Evolutionary conservation across 1,140 invertebrate species (phyloP), one percentile per base, ranked within the genome.

Genomic region (Heliconius himera): DNA sequence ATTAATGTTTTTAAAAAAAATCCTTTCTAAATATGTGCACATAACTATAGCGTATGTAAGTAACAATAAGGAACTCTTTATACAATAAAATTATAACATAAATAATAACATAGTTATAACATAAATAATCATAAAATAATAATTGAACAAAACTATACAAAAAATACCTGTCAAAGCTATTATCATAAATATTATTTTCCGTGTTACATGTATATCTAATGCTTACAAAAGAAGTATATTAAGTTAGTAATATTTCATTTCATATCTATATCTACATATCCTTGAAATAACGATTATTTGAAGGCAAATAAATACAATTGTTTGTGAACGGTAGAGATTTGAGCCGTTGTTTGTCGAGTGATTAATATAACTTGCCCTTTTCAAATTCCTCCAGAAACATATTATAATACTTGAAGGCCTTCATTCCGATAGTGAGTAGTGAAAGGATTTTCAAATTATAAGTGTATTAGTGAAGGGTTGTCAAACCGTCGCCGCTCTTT

Each of bases 401-500:
- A 54, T 74, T 75, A 72, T 56, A 75, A 38, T 75, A 38, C 54
- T 60, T 41, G 5, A 22, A 66, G 74, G 51, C 79, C 79, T 80
- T 80, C 60, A 33, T 54, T 72, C 54, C 22, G 20, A 8, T 73
- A 72, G 70, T 80, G 79, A 80, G 18, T 66, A 56, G 79, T 76
- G 74, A 80, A 80, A 72, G 79, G 79, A 76, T 73, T 76, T 66
- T 29, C 60, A 66, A 66, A 66, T 70, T 49, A 70, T 70, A 38
- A 66, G 49, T 76, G 36, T 76, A 70, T 80, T 22, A 71, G 79
- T 80, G 79, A 80, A 80, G 18, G 79, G 74, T 66, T 73, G 51
- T 75, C 18, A 26, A 36, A 76, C 70, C 26, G 29, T n/a, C 49
- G 80, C 79, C 80, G 83, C 83, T 78, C 82, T 78, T 76, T 80